phyloP scores from a whole-genome alignment of 2,888 invertebrate genomes.

The Adineta ricciae region DNA sequence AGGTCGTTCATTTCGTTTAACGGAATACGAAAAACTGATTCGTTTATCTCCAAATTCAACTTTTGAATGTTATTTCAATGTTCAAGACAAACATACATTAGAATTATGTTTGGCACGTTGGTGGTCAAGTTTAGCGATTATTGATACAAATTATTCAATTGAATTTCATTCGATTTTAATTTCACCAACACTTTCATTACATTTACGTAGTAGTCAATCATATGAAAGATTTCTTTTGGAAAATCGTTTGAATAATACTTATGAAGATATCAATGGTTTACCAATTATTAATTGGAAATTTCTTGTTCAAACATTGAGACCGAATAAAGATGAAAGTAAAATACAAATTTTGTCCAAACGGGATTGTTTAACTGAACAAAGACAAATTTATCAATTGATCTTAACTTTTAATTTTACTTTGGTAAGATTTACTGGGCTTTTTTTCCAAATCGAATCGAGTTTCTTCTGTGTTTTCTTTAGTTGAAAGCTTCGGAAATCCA shows the following conservation, averaged over 20 bases:
- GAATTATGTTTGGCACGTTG: conserved; percentile 84
- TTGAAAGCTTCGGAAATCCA: conserved; percentile 65
- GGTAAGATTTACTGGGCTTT: conserved; percentile 38
- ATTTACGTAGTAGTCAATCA: neutral
- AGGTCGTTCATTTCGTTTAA: neutral
- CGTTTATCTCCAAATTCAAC: neutral
- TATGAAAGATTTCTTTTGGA: neutral
- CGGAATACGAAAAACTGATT: neutral
- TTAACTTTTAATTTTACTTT: conserved; percentile 76
- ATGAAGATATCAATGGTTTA: neutral
- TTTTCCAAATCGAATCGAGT: neutral
- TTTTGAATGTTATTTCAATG: conserved; percentile 10
- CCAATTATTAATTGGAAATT: conserved; percentile 36
- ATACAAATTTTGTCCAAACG: conserved; percentile 48
- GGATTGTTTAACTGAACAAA: conserved; percentile 72
- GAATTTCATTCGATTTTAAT: conserved; percentile 66
- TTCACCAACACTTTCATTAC: neutral
- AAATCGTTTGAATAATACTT: neutral
- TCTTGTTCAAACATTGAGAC: conserved; percentile 42
- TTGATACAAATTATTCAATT: conserved; percentile 63
- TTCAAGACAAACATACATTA: conserved; percentile 64
- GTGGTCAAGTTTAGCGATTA: conserved; percentile 80
- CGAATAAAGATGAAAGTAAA: conserved; percentile 11
- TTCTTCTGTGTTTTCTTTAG: conserved; percentile 37
- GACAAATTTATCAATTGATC: conserved; percentile 80